These are phyloP conservation scores for Hormiphora californensis DNA, from an alignment of 37 sponge, comb jelly and placozoan genomes.

Conservation along the genomic window DNA sequence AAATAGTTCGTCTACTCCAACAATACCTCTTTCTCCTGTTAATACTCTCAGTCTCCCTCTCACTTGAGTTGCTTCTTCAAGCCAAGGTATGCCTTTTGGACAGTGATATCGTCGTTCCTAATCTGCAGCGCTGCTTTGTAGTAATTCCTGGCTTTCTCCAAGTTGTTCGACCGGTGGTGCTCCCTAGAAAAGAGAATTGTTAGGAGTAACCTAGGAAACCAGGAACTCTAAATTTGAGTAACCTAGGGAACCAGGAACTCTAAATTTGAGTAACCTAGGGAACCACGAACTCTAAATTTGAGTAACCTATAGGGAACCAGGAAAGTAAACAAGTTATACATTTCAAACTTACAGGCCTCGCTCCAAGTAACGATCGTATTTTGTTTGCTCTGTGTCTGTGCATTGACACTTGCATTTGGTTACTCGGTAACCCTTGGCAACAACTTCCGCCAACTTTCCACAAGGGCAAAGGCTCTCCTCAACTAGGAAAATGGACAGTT, in stretches of 20 bases:
- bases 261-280: no score
- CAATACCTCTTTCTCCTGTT: no score
- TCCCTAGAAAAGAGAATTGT: no score
- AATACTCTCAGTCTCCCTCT: no score
- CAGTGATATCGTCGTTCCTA: conserved; percentile 7
- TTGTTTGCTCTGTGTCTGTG: neutral
- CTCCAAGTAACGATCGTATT: conserved; percentile 15
- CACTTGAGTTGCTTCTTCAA: conserved; percentile 16
- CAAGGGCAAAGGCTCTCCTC: no score
- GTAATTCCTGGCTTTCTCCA: conserved; percentile 4
- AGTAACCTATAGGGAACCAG: no score
- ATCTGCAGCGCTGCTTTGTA: conserved; percentile 35
- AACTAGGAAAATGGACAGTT: no score
- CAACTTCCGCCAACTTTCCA: neutral
- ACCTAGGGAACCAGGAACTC: no score
- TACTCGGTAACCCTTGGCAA: conserved; percentile 10
- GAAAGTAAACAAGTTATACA: neutral
- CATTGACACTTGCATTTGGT: conserved; percentile 31
- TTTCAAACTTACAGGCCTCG: conserved; percentile 23
- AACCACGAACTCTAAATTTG: no score
- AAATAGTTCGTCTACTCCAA: no score
- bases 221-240: no score
- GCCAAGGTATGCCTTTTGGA: conserved; percentile 15
- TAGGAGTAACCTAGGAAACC: no score
- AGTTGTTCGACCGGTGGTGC: neutral